Percentiles rank a stretch among this genome's conserved stretches.
Evolutionary conservation across 2,797 vertebrate species (phyloP).

Genomic region (Sciurus carolinensis): DNA sequence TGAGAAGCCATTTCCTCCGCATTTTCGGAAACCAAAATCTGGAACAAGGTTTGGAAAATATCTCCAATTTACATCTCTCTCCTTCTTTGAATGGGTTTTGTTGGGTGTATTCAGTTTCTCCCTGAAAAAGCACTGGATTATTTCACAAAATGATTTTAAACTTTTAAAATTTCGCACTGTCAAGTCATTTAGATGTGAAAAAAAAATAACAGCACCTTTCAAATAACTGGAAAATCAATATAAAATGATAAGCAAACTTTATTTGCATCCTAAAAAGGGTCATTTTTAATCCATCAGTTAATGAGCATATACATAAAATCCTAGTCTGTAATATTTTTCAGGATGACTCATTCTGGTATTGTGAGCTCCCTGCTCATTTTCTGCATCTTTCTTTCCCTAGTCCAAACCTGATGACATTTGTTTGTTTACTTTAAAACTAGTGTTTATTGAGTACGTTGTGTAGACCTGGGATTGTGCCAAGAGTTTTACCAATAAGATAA

Average conservation of each 20-base stretch:
- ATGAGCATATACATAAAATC: neutral
- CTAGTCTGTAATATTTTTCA: neutral
- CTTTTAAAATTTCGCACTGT: conserved; percentile 54
- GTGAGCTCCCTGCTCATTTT: neutral
- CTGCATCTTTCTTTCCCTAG: neutral
- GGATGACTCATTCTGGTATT: neutral
- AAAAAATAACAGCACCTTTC: neutral
- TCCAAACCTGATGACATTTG: neutral
- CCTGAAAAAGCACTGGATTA: neutral
- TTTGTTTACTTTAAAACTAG: conserved; percentile 15
- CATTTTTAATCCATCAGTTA: conserved; percentile 24
- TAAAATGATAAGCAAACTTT: neutral
- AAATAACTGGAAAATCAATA: conserved; percentile 51
- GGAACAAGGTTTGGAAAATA: conserved; percentile 21
- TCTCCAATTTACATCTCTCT: neutral
- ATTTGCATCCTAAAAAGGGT: neutral
- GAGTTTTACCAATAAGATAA: neutral
- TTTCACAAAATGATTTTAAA: conserved; percentile 36
- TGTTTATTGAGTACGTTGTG: neutral
- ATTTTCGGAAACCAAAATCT: conserved; percentile 32
- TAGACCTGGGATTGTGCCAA: neutral
- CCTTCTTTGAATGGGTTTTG: conserved; percentile 40
- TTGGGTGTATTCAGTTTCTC: neutral
- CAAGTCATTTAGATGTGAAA: conserved; percentile 28
- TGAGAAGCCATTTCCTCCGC: neutral